Evolutionary conservation across 2,888 invertebrate genomes (phyloP), one percentile per base, ranked within the genome.

Genomic region (Trichogramma dendrolimi): DNA sequence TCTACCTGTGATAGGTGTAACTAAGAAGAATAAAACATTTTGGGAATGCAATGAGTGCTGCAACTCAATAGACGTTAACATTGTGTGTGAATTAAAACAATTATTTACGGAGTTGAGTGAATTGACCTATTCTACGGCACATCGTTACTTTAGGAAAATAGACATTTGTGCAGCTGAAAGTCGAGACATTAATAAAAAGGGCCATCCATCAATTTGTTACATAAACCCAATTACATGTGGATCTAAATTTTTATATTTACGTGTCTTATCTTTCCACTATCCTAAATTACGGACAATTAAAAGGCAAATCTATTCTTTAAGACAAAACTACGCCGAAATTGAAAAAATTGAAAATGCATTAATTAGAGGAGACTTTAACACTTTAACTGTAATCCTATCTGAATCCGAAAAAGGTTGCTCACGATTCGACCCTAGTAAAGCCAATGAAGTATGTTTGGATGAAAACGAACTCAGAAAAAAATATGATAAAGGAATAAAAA

Each of bases 201-300:
- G 52, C 4, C 61, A 61, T 55, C 56, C 61, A 4, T 38, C 14
- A 14, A 44, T 27, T 52, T 59, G 59, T 52, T 59, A 59, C 46
- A 39, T 27, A 42, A 48, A n/a, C n/a, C n/a, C n/a, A n/a, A n/a
- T n/a, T n/a, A n/a, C 55, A 6, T 70, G 68, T 59, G 46, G 56
- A 54, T 67, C 70, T 10, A 27, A 47, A 39, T 67, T 70, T 14
- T 41, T 68, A 48, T n/a, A 48, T 10, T 10, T 48, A n/a, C 11
- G 1, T 14, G 14, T 68, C 44, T 59, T 66, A 62, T 59, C 67
- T 8, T 55, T 64, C 43, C 68, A 68, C 63, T 67, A 63, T 59
- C 57, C 61, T 67, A 5, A 48, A 5, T n/a, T 48, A 5, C 48
- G 48, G 11, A 48, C 48, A n/a, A n/a, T 2, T n/a, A 6, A 48